phyloP scores from a whole-genome alignment of 2,797 vertebrate genomes.

The Aphelocoma californica region DNA sequence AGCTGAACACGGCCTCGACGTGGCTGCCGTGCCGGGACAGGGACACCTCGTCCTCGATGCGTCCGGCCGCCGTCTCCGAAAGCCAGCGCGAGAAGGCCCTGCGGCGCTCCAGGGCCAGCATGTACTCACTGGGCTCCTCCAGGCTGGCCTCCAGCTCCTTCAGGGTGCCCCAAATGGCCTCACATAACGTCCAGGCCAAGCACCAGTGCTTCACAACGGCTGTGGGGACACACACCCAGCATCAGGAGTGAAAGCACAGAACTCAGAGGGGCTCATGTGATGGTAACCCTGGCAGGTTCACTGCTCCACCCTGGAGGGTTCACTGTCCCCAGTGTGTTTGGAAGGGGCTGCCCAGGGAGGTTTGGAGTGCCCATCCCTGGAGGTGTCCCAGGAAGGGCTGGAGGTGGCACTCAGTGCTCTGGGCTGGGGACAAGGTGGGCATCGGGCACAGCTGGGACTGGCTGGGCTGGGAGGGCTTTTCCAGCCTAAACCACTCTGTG shows the following conservation, averaged over 20 bases:
- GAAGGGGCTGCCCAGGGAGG: neutral
- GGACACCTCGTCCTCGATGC: conserved; percentile 85
- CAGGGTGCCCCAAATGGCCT: conserved; percentile 88
- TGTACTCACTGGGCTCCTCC: conserved; percentile 73
- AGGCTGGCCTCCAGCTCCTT: conserved; percentile 68
- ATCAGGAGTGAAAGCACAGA: accelerated
- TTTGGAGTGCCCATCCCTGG: neutral
- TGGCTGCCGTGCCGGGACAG: conserved; percentile 70
- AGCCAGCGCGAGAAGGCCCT: conserved; percentile 89
- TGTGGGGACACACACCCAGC: neutral
- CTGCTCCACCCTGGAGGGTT: neutral
- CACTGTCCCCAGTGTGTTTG: neutral
- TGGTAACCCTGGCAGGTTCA: no score
- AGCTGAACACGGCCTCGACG: conserved; percentile 89
- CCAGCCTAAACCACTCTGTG: neutral
- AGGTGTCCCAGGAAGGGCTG: neutral
- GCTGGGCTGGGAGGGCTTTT: neutral
- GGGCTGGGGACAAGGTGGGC: neutral
- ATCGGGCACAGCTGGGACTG: accelerated
- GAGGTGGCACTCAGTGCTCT: neutral
- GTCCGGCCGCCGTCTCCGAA: conserved; percentile 73
- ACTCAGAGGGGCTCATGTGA: accelerated
- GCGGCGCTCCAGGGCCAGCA: conserved; percentile 83
- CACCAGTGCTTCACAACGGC: conserved; percentile 83
- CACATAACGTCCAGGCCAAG: conserved; percentile 89